Conservation (phyloP, 2,113 vertebrate species). For the Antidorcas marsupialis region DNA sequence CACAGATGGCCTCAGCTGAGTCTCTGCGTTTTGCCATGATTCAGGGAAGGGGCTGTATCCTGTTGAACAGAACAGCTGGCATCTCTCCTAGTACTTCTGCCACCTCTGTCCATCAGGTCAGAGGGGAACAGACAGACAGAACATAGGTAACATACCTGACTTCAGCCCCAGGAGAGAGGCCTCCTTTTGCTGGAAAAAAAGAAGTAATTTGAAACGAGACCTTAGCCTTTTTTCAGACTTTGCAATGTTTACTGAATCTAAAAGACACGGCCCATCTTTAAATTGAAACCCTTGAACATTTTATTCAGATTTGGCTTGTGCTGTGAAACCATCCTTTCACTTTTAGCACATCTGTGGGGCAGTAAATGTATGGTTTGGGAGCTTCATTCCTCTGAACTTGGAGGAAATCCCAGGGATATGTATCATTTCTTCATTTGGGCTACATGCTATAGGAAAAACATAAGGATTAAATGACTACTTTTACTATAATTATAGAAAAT, state of each 20-base stretch:
- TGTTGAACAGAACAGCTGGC: neutral
- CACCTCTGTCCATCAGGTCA: neutral
- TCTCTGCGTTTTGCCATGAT: neutral
- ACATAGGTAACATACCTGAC: neutral
- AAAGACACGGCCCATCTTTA: neutral
- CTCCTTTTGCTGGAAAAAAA: neutral
- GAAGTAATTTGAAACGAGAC: neutral
- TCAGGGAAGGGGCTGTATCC: neutral
- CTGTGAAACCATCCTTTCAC: neutral
- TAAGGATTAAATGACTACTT: neutral
- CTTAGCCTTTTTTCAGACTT: neutral
- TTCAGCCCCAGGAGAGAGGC: neutral
- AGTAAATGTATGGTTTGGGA: neutral
- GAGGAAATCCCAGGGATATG: neutral
- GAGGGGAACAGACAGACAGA: neutral
- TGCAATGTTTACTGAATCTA: neutral
- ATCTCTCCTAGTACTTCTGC: neutral
- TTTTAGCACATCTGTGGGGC: neutral
- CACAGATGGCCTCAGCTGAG: neutral
- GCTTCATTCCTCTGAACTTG: neutral
- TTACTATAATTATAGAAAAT: neutral
- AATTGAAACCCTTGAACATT: neutral
- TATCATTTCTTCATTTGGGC: neutral
- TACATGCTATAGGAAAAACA: neutral
- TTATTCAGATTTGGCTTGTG: neutral